Base-by-base conservation (phyloP, 2,888 invertebrate species). In the Lithophane socia region DNA sequence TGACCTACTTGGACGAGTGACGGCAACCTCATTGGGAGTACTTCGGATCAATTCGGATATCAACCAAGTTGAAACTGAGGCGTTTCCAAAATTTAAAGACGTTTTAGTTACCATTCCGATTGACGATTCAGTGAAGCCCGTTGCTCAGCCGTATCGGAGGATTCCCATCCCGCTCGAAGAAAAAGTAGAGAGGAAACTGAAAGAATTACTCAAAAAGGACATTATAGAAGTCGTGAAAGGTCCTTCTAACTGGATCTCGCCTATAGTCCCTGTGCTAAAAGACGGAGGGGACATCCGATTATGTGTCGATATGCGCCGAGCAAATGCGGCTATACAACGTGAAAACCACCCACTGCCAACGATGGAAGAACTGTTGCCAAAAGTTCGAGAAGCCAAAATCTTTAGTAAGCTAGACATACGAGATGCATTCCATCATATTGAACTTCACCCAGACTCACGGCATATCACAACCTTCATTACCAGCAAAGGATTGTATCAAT, bases 291-390 rank as follows among this genome's bases (percentile, higher is more conserved):
- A 49, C 47, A 49, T 49, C 47, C 47, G 47, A 49, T 49, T 49
- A 49, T 49, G 47, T 13, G 47, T 49, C 47, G 89, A 89, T 58
- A 89, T 88, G 89, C 56, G 80, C 88, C 91, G 92, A 65, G 90
- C 87, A 0, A 89, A 90, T 71, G 12, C 16, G 8, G 88, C 88
- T 2, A 89, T 89, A 1, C 9, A 77, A 13, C 61, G 88, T 1
- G 89, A 90, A 79, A 89, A 89, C 13, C 87, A 89, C 47, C 88
- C 88, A 13, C 60, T 89, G 24, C 87, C 89, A 0, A 77, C 82
- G 8, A 89, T 89, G 88, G 88, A 87, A 88, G 92, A 75, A 37
- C 58, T 85, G 3, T 64, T 83, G 21, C 79, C 80, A 16, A 79
- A 79, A 29, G 37, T 83, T 5, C 56, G 56, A 12, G 68, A 79